Percentiles rank a stretch among this genome's conserved stretches.
Conservation (phyloP, 2,113 vertebrate genomes). For the Bombycilla garrulus region DNA sequence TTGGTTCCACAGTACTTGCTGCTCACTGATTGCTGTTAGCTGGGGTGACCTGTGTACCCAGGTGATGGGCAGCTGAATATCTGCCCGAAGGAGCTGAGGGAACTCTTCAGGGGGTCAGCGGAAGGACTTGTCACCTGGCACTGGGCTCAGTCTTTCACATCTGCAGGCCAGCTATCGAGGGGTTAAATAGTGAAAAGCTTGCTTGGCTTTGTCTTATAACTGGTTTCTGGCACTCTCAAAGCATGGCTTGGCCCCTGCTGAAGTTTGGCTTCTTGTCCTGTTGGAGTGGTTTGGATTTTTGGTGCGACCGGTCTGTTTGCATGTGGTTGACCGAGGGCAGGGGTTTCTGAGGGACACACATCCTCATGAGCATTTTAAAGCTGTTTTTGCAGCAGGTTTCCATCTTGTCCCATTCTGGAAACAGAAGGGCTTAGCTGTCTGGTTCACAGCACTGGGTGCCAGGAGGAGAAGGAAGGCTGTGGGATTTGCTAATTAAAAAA, state of each 20-base stretch:
- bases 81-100: not conserved
- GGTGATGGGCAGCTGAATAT: not conserved
- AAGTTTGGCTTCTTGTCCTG: not conserved
- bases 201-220: not conserved
- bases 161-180: not conserved
- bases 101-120: not conserved
- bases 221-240: not conserved
- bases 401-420: not conserved
- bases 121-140: not conserved
- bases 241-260: not conserved
- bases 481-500: not conserved
- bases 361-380: rapidly evolving
- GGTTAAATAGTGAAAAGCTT: not conserved
- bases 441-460: not conserved
- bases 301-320: not conserved
- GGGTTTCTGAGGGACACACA: rapidly evolving
- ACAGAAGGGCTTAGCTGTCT: not conserved
- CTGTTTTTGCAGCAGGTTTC: not conserved
- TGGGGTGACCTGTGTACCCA: not conserved
- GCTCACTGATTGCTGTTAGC: not conserved
- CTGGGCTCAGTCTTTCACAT: not conserved
- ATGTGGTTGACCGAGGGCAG: not conserved
- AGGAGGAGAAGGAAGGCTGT: not conserved
- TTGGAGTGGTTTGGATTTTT: not conserved
- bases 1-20: not conserved